Evolutionary conservation across 2,113 vertebrate species (phyloP), one percentile per base, ranked within the genome.

Genomic region (Pontoporia blainvillei): DNA sequence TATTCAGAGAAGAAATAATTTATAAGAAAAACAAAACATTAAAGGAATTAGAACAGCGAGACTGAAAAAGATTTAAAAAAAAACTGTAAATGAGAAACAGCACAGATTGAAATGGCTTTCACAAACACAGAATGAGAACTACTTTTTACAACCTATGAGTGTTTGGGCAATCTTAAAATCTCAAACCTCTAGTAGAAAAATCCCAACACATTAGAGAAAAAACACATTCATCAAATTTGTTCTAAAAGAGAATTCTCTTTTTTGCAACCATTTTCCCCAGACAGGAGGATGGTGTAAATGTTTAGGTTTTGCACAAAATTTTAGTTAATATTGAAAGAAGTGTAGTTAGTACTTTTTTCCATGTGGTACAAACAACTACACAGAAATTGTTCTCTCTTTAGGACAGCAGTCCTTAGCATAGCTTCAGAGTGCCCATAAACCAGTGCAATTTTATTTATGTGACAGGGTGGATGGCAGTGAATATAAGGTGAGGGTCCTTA

Each of bases 231-330:
- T 85, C 54, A 85, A 61, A 83, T 91, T 82, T 85, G 23, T 83
- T 82, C 66, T 95, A 71, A 96, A 96, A 95, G 76, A 84, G 41
- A 94, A 84, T 92, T 96, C 57, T 79, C 21, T 29, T 95, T 71
- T 81, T 94, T 91, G 88, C 15, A 76, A 59, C 73, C 27, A 86
- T 57, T 94, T 62, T 64, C 46, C 49, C 66, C 66, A 83, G 36
- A 39, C 2, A 81, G 36, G n/a, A 93, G 5, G 3, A 73, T 34
- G 18, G 6, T 59, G 1, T 8, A 86, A 86, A 62, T 12, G 78
- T 94, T 91, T 31, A 52, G 57, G n/a, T 61, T 94, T 72, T 92
- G 13, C 29, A 90, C 8, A 41, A 49, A 49, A 84, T 92, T 88
- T 92, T 41, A 90, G 41, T 59, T 62, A 64, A 39, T 78, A 84